Percentiles rank a stretch among this genome's conserved stretches.
Evolutionary conservation across 2,888 invertebrate species (phyloP).

Genomic region (Ormyrus pomaceus): DNA sequence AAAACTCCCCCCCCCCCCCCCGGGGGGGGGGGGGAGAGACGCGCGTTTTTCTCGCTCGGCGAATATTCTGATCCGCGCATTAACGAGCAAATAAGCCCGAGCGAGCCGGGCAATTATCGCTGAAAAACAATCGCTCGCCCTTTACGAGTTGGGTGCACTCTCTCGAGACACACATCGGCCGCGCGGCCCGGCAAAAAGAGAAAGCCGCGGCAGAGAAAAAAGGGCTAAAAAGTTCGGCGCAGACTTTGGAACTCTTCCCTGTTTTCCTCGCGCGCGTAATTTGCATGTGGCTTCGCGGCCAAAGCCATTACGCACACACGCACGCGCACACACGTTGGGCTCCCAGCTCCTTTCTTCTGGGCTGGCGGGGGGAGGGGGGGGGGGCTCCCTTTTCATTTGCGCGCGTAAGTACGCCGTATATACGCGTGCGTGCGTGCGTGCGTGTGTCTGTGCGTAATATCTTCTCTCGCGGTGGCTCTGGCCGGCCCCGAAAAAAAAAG

Average conservation of each 20-base stretch:
- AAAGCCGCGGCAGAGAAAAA: not conserved
- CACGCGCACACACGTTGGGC: not conserved
- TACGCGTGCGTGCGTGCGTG: not conserved
- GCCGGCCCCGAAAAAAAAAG: not conserved
- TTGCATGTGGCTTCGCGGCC: conserved; percentile 45
- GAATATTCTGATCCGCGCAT: conserved; percentile 38
- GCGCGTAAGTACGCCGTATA: not conserved
- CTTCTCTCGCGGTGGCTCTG: conserved; percentile 1
- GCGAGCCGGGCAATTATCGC: conserved; percentile 38
- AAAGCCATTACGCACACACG: conserved; percentile 48
- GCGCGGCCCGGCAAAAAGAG: not conserved
- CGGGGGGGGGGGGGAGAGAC: not conserved
- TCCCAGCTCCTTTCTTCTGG: conserved; percentile 3
- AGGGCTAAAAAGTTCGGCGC: conserved; percentile 10
- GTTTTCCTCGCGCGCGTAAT: conserved; percentile 36
- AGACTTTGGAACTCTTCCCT: conserved; percentile 16
- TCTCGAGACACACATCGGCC: conserved; percentile 5
- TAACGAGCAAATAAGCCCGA: conserved; percentile 47
- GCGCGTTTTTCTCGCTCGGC: conserved; percentile 40
- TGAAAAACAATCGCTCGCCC: conserved; percentile 46
- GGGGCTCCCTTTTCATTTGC: conserved; percentile 24
- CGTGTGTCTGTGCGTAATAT: not conserved
- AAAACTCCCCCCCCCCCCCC: not conserved
- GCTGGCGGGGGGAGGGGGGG: no score
- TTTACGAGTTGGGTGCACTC: conserved; percentile 25